phyloP scores from a whole-genome alignment of 2,888 invertebrate species.

The Xestia rhomboidea region DNA sequence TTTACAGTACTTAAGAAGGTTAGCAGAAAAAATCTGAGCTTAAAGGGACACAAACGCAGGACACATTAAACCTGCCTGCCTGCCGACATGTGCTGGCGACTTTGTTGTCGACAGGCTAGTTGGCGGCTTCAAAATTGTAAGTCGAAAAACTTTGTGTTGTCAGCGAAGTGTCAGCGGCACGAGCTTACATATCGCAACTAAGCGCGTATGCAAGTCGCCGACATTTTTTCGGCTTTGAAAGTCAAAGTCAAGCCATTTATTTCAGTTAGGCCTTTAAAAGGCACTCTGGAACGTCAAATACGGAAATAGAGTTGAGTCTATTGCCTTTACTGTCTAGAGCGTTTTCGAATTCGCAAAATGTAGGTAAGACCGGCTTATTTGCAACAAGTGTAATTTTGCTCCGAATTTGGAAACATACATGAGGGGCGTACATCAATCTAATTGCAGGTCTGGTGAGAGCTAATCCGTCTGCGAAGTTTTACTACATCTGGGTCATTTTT shows the following conservation, averaged over 20 bases:
- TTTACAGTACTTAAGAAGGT: too few species aligned
- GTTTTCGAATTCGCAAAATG: background rate
- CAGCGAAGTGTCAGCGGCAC: background rate
- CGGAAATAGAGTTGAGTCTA: too few species aligned
- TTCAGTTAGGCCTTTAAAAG: too few species aligned
- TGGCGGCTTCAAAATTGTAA: background rate
- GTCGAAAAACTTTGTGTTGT: too few species aligned
- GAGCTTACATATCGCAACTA: background rate
- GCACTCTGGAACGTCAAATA: too few species aligned
- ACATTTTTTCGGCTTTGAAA: too few species aligned
- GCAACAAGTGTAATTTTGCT: background rate
- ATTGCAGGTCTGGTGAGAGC: slow-evolving; percentile 32
- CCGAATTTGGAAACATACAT: background rate
- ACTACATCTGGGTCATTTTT: slow-evolving; percentile 48
- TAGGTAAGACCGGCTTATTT: background rate
- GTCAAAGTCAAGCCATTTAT: too few species aligned
- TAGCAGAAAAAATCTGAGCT: background rate
- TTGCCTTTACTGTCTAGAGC: too few species aligned
- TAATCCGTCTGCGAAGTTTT: slow-evolving; percentile 46
- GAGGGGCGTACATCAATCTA: slow-evolving; percentile 4
- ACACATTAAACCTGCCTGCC: too few species aligned
- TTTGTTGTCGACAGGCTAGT: background rate
- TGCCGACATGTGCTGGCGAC: too few species aligned
- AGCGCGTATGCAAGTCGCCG: background rate
- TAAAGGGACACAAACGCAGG: background rate